These are phyloP conservation scores for Protobothrops flavoviridis DNA, from an alignment of 2,113 vertebrate genomes.

Conservation along the genomic window DNA sequence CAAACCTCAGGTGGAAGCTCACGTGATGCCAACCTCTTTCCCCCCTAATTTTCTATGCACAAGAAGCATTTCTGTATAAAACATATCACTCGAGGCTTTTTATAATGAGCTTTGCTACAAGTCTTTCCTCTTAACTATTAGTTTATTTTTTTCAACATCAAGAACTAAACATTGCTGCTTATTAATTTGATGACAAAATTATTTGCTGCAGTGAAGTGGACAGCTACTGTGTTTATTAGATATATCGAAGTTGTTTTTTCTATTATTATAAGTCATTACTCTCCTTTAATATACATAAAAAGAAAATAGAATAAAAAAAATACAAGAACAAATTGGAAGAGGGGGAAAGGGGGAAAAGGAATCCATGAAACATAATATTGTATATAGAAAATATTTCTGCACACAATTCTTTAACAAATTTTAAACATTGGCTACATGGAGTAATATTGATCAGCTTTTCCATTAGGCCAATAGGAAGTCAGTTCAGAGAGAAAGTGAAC, in stretches of 20 bases:
- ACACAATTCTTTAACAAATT: background rate
- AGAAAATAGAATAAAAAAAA: background rate
- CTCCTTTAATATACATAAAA: background rate
- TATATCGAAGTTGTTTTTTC: background rate
- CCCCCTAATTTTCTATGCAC: background rate
- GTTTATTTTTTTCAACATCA: background rate
- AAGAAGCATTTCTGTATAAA: background rate
- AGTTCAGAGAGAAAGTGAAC: background rate
- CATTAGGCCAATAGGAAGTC: background rate
- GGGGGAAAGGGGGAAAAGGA: background rate
- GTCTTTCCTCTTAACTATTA: background rate
- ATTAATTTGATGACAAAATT: background rate
- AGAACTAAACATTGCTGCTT: background rate
- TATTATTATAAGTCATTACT: background rate
- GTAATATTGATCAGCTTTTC: background rate
- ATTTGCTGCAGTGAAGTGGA: background rate
- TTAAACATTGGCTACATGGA: background rate
- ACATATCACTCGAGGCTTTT: background rate
- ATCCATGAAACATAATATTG: background rate
- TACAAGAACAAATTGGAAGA: background rate
- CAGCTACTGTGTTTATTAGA: background rate
- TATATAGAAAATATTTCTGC: background rate
- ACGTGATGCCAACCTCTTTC: background rate
- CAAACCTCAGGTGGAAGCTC: background rate
- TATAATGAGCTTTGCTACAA: background rate